Conservation (phyloP, 1,140 invertebrate species). For the Colletes latitarsis region DNA sequence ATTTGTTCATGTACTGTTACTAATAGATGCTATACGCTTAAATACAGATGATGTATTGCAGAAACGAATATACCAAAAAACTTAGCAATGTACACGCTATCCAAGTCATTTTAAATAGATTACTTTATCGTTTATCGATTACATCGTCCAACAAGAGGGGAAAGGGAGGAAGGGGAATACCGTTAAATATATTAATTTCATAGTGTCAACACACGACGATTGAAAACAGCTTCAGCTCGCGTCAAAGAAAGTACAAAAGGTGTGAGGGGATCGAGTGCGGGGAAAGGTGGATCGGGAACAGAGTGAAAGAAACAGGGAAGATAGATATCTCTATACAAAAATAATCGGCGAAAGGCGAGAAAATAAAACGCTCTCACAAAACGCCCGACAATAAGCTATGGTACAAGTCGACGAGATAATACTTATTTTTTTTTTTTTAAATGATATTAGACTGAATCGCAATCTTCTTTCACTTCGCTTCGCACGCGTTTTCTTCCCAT, state of each 20-base stretch:
- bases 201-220: constrained; percentile 50
- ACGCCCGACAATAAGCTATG: constrained; percentile 69
- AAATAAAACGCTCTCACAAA: constrained; percentile 63
- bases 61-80: constrained; percentile 77
- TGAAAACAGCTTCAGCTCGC: constrained; percentile 47
- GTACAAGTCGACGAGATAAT: constrained; percentile 78
- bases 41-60: constrained; percentile 79
- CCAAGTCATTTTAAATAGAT: constrained; percentile 76
- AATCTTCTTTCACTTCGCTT: constrained; percentile 55
- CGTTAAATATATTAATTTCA: constrained; percentile 79
- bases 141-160: constrained; percentile 71
- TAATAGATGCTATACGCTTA: constrained; percentile 79
- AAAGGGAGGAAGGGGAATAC: constrained; percentile 17
- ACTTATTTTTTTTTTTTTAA: constrained; percentile 70
- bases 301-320: constrained; percentile 20
- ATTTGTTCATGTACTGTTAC: constrained; percentile 77
- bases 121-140: constrained; percentile 71
- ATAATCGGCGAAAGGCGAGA: constrained; percentile 64
- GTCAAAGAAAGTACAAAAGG: constrained; percentile 58
- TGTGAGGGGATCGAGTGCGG: constrained; percentile 2
- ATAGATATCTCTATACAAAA: constrained; percentile 73
- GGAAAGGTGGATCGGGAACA: neutral
- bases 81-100: constrained; percentile 79
- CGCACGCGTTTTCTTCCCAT: neutral
- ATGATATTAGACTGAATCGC: constrained; percentile 69